Percentiles rank a stretch among this genome's conserved stretches.
phyloP scores from a whole-genome alignment of 2,888 invertebrate species.

The Lasius fuliginosus region DNA sequence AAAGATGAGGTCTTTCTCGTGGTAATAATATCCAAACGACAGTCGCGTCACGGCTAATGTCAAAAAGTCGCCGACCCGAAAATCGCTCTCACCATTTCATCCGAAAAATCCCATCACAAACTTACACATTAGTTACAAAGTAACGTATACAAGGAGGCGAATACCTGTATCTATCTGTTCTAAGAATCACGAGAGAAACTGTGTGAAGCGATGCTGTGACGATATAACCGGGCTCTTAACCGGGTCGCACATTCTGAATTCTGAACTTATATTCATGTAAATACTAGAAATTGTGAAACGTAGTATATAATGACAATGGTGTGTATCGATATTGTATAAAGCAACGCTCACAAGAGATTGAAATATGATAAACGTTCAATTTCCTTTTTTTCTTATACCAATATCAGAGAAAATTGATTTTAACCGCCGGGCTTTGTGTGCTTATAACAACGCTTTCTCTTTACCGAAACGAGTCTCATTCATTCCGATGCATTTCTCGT shows the following conservation, averaged over 20 bases:
- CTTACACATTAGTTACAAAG: conserved; percentile 60
- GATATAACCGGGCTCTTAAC: too few relatives aligned
- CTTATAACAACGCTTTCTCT: conserved; percentile 32
- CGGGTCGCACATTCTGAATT: not conserved
- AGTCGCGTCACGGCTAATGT: conserved; percentile 69
- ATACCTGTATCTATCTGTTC: conserved; percentile 68
- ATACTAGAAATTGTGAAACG: not conserved
- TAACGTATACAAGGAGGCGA: conserved; percentile 50
- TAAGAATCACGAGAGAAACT: conserved; percentile 58
- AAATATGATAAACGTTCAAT: not conserved
- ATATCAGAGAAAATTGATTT: conserved; percentile 14
- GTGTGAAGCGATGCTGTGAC: not conserved
- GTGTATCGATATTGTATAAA: not conserved
- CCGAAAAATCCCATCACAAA: conserved; percentile 19
- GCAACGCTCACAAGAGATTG: not conserved
- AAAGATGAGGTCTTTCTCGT: conserved; percentile 65
- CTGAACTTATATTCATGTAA: not conserved
- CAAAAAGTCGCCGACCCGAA: conserved; percentile 40
- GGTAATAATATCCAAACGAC: conserved; percentile 62
- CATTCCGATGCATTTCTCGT: conserved; percentile 37
- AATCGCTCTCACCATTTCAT: not conserved
- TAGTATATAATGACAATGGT: not conserved
- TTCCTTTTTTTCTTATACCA: not conserved
- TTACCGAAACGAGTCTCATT: conserved; percentile 22
- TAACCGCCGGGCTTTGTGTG: not conserved